A percentile compares a stretch with the other conserved stretches of the same genome.
These are phyloP conservation scores for Pangasius djambal DNA, from an alignment of 2,797 vertebrate species.

Conservation along the genomic window DNA sequence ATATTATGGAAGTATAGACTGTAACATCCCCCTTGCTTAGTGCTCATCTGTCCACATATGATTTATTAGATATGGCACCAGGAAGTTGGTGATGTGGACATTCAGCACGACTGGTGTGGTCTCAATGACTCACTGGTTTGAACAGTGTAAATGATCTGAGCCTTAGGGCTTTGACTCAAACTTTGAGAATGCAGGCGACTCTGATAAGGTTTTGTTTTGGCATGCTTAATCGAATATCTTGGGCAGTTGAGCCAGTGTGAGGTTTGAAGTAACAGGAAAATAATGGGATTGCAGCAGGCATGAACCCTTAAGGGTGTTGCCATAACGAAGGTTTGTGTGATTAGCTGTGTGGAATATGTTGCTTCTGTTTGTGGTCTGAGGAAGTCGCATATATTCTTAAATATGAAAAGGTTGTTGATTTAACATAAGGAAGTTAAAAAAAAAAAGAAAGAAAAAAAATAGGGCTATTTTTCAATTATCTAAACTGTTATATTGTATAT, in stretches of 20 bases:
- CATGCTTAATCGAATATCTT: neutral
- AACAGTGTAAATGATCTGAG: slow-evolving; percentile 20
- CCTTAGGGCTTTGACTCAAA: neutral
- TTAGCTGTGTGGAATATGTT: neutral
- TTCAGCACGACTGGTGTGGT: neutral
- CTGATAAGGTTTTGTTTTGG: slow-evolving; percentile 22
- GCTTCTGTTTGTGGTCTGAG: neutral
- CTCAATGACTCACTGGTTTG: slow-evolving; percentile 23
- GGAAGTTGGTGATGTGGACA: neutral
- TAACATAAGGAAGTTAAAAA: neutral
- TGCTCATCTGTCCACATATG: slow-evolving; percentile 1
- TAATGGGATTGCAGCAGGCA: neutral
- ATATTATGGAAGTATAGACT: neutral
- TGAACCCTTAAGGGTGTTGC: neutral
- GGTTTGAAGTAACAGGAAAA: neutral
- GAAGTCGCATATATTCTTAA: neutral
- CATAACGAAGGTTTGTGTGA: neutral
- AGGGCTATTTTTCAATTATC: neutral
- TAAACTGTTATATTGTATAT: neutral
- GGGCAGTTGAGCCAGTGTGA: neutral
- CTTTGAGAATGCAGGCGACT: slow-evolving; percentile 7
- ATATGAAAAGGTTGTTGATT: neutral
- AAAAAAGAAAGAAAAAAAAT: neutral
- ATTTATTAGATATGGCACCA: slow-evolving; percentile 12
- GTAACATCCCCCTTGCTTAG: neutral